Conservation (phyloP, 2,113 vertebrate genomes). For the Ursus arctos region DNA sequence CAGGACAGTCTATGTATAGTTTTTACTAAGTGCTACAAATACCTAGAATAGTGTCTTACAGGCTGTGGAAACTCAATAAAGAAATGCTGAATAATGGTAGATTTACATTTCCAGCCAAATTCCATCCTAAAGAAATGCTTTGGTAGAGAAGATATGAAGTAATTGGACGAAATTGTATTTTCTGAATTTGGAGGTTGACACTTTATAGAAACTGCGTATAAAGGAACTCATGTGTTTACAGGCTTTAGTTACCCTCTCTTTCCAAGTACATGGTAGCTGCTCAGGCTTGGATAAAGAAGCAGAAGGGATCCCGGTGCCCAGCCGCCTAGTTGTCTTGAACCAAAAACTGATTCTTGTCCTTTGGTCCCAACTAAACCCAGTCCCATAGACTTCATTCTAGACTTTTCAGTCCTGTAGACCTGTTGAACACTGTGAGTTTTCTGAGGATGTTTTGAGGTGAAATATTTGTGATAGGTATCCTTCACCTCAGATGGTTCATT, state of each 20-base stretch:
- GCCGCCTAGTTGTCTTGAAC: not conserved
- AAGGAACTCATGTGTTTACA: not conserved
- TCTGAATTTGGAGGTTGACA: slow-evolving; percentile 33
- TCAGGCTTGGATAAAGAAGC: not conserved
- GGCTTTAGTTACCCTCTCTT: not conserved
- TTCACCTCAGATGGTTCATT: not conserved
- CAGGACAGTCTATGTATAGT: not conserved
- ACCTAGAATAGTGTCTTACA: not conserved
- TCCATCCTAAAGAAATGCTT: slow-evolving; percentile 44
- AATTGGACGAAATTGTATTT: slow-evolving; percentile 10
- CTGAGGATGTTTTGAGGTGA: not conserved
- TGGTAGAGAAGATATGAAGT: slow-evolving; percentile 9
- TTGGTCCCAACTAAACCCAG: not conserved
- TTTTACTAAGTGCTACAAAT: slow-evolving; percentile 28
- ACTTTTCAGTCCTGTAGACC: not conserved
- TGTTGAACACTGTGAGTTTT: not conserved
- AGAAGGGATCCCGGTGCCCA: not conserved
- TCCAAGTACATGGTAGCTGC: not conserved
- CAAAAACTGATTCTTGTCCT: not conserved
- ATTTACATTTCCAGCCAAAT: slow-evolving; percentile 34
- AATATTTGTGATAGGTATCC: not conserved
- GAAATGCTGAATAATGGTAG: slow-evolving; percentile 33
- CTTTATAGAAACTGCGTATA: not conserved
- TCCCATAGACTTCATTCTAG: not conserved
- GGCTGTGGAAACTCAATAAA: slow-evolving; percentile 20